Evolutionary conservation across 2,113 vertebrate genomes (phyloP).

Genomic region (Willisornis vidua): DNA sequence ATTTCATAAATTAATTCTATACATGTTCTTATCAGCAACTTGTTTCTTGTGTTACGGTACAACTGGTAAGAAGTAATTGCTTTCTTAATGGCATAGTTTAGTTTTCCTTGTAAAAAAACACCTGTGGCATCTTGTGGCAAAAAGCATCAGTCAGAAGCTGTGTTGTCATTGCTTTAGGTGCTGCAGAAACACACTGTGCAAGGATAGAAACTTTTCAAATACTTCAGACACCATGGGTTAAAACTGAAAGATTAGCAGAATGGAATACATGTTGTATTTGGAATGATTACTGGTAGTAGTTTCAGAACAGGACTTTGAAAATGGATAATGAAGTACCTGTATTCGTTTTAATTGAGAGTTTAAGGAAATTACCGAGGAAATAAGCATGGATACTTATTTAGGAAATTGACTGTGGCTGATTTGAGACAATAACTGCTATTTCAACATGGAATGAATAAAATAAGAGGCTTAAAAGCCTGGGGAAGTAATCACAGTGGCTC

Average conservation of each 20-base stretch:
- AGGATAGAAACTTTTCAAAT: background rate
- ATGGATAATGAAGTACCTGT: background rate
- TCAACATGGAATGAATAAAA: background rate
- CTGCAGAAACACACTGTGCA: background rate
- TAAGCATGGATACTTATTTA: background rate
- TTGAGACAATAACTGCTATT: background rate
- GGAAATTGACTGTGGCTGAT: background rate
- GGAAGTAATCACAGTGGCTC: background rate
- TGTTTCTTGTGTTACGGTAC: accelerated
- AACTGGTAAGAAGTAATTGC: background rate
- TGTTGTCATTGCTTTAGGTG: background rate
- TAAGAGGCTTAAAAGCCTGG: background rate
- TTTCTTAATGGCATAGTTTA: background rate
- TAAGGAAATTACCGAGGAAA: background rate
- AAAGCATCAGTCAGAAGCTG: background rate
- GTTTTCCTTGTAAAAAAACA: background rate
- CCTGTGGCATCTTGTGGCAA: background rate
- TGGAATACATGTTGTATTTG: background rate
- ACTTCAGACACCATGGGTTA: background rate
- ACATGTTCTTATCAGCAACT: background rate
- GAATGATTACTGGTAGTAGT: background rate
- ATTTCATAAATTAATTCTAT: background rate
- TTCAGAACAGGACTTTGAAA: background rate
- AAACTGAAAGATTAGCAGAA: background rate
- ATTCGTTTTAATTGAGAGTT: background rate